phyloP scores from a whole-genome alignment of 2,113 vertebrate species.

The Erinaceus europaeus region DNA sequence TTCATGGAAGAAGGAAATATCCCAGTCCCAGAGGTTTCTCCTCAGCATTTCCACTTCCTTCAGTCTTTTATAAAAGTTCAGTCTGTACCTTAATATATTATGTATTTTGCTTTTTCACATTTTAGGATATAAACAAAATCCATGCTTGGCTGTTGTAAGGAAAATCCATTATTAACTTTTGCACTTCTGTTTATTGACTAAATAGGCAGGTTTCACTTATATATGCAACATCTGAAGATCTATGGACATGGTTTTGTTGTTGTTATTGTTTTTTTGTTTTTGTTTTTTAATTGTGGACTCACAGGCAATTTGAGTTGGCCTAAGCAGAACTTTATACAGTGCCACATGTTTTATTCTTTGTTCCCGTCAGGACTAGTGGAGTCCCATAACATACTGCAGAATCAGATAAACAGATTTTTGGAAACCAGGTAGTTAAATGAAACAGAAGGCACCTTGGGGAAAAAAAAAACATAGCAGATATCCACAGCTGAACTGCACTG shows the following conservation, averaged over 20 bases:
- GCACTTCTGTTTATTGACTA: not conserved
- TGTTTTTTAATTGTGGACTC: not conserved
- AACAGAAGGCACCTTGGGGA: not conserved
- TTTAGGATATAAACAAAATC: not conserved
- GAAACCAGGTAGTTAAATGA: not conserved
- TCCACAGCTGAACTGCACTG: accelerated
- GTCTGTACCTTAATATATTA: not conserved
- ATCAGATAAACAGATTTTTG: not conserved
- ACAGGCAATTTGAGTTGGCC: not conserved
- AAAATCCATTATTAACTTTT: not conserved
- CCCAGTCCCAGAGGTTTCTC: not conserved
- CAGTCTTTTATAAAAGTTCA: not conserved
- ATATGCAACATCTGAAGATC: not conserved
- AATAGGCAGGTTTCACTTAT: not conserved
- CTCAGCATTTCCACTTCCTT: not conserved
- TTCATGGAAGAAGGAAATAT: not conserved
- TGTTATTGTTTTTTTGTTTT: not conserved
- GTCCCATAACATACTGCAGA: not conserved
- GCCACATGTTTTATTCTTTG: not conserved
- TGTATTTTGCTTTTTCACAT: not conserved
- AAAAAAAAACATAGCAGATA: not conserved
- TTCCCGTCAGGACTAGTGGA: not conserved
- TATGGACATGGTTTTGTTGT: not conserved
- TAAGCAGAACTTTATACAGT: not conserved
- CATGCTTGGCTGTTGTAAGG: not conserved